Percentiles rank a stretch among this genome's conserved stretches.
Conservation (phyloP, 2,888 invertebrate genomes). For the Lasioglossum oenotherae region DNA sequence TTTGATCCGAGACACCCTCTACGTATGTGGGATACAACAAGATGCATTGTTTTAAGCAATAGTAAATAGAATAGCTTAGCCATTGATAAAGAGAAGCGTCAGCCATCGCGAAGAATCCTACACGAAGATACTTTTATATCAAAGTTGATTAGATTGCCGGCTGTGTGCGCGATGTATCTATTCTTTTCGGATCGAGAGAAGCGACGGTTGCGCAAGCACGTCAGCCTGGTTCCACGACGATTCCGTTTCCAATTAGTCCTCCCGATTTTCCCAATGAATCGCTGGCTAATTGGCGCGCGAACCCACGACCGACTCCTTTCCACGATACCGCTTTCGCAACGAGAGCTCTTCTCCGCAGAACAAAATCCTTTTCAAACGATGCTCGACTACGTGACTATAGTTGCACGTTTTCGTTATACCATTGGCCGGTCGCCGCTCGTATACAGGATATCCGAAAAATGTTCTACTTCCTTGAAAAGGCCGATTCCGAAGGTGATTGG, state of each 20-base stretch:
- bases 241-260: constrained; percentile 31
- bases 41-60: not conserved
- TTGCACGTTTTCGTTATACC: not conserved
- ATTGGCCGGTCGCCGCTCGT: not conserved
- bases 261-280: constrained; percentile 30
- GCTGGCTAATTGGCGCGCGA: constrained; percentile 17
- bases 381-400: not conserved
- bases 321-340: not conserved
- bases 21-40: not conserved
- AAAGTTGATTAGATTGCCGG: constrained; percentile 36
- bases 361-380: not conserved
- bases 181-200: constrained; percentile 12
- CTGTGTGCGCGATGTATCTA: constrained; percentile 11
- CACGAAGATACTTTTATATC: constrained; percentile 17
- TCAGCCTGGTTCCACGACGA: constrained; percentile 9
- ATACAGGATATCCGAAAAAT: not conserved
- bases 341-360: not conserved
- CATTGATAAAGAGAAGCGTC: constrained; percentile 12
- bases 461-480: not conserved
- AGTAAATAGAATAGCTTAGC: constrained; percentile 12
- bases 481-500: too few relatives aligned
- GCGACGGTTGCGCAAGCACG: constrained; percentile 26
- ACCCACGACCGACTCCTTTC: not conserved
- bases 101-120: constrained; percentile 7
- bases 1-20: too few relatives aligned